Base-by-base conservation (phyloP, 37 sponge, comb jelly and placozoan species). In the Oopsacas minuta region DNA sequence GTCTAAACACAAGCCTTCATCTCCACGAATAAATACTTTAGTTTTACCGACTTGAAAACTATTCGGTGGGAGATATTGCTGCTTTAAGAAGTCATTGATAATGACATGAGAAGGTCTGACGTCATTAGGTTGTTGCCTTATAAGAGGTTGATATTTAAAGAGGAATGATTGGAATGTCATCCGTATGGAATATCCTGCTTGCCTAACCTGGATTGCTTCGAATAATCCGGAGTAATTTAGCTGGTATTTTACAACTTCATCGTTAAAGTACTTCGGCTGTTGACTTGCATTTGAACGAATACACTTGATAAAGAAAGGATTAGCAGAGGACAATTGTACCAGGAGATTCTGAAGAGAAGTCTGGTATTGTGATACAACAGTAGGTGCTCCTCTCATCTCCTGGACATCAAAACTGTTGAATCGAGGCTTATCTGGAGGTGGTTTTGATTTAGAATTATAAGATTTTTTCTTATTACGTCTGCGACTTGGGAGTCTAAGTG, bases 141-240 rank as follows among this genome's bases (percentile, higher is more conserved):
- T 61, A 5, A 61, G 75, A 25, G 75, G 75, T 34, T 61, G 75
- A 34, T 61, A 61, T 34, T 61, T 61, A 25, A 25, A 3, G 7
- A 61, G 7, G 30, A 61, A 61, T 61, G 20, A 25, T 61, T n/a
- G 28, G 75, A 90, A 92, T 39, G 83, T 52, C 52, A 90, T 89
- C 23, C 96, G 86, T 84, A 96, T 91, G 28, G 94, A 88, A 83
- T 92, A 97, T 84, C 97, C 95, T 46, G 93, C 87, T 85, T 92
- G 92, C 83, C 97, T 88, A 28, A 97, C 94, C 84, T 87, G 86
- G 28, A 97, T 88, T n/a, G 97, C 94, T 82, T 97, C 93, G 84
- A 97, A 85, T 94, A 97, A 92, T 17, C 97, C 97, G 39, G 94
- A 92, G 88, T 97, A 97, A 35, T 95, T 84, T 81, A 97, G 90